Conservation (phyloP, 2,888 invertebrate genomes). For the Julus scandinavius region DNA sequence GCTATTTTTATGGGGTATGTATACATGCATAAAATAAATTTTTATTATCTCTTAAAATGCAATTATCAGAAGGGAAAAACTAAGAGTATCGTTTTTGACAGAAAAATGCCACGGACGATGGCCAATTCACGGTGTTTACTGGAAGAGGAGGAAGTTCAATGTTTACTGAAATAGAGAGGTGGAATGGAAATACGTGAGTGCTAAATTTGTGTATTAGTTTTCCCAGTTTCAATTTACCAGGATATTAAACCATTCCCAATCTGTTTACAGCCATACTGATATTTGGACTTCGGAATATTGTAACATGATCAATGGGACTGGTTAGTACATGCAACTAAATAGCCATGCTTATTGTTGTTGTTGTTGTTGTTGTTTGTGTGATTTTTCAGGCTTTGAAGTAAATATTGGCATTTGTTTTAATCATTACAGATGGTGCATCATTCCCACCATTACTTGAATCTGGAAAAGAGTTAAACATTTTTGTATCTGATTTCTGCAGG, state of each 20-base stretch:
- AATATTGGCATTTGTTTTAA: not conserved
- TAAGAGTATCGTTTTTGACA: not conserved
- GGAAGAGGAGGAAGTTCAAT: constrained; percentile 20
- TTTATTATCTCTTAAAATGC: not conserved
- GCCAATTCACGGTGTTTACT: constrained; percentile 35
- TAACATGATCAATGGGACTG: constrained; percentile 54
- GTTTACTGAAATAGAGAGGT: constrained; percentile 37
- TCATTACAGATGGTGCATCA: constrained; percentile 41
- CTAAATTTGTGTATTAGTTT: not conserved
- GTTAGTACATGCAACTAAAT: not conserved
- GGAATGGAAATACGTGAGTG: constrained; percentile 46
- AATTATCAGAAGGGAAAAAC: not conserved
- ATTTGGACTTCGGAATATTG: constrained; percentile 43
- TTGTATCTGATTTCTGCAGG: constrained; percentile 51
- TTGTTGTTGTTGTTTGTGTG: not conserved
- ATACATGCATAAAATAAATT: constrained; percentile 15
- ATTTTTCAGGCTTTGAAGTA: not conserved
- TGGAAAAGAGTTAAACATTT: not conserved
- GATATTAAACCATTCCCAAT: not conserved
- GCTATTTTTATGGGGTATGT: constrained; percentile 51
- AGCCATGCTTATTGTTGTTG: not conserved
- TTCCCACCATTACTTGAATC: constrained; percentile 48
- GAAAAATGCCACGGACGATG: constrained; percentile 44
- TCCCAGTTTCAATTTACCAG: not conserved
- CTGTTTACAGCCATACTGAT: constrained; percentile 16